A percentile compares a stretch with the other conserved stretches of the same genome.
phyloP scores from a whole-genome alignment of 2,113 vertebrate species.

The Benitochromis conjunctus region DNA sequence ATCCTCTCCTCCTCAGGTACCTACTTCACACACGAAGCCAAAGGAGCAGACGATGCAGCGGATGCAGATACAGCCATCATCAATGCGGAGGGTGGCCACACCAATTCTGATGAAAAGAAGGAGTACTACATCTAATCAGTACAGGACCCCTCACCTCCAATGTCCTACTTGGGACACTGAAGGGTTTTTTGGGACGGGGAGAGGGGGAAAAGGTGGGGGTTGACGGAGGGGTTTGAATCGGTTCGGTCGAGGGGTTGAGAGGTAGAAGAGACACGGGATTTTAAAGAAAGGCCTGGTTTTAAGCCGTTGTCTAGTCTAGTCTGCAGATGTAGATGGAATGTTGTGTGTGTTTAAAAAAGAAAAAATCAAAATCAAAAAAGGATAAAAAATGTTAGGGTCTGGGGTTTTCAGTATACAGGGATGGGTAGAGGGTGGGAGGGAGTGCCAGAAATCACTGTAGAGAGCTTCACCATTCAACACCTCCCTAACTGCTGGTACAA shows the following conservation, averaged over 20 bases:
- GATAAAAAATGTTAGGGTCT: conserved; percentile 31
- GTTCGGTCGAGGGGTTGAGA: neutral
- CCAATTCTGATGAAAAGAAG: conserved; percentile 98
- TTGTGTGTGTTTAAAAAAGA: conserved; percentile 61
- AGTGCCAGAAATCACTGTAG: conserved; percentile 82
- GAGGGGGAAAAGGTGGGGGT: neutral
- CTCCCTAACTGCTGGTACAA: conserved; percentile 82
- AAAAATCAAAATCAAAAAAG: conserved; percentile 37
- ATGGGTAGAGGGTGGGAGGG: neutral
- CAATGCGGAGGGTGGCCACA: conserved; percentile 98
- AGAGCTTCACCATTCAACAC: conserved; percentile 90
- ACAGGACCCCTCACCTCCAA: conserved; percentile 68
- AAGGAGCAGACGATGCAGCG: conserved; percentile 97
- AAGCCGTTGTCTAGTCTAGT: conserved; percentile 71
- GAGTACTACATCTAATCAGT: conserved; percentile 97
- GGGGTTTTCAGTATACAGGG: conserved; percentile 22
- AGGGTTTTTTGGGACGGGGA: conserved; percentile 32
- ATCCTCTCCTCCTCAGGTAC: conserved; percentile 79
- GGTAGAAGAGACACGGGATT: conserved; percentile 8
- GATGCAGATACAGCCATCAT: conserved; percentile 99
- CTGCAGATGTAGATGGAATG: conserved; percentile 71
- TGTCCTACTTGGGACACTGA: conserved; percentile 72
- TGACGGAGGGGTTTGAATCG: neutral
- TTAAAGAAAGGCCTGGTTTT: conserved; percentile 56
- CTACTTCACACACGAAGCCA: conserved; percentile 99